These are phyloP conservation scores for Eurois occulta DNA, from an alignment of 2,888 invertebrate genomes.

Conservation along the genomic window DNA sequence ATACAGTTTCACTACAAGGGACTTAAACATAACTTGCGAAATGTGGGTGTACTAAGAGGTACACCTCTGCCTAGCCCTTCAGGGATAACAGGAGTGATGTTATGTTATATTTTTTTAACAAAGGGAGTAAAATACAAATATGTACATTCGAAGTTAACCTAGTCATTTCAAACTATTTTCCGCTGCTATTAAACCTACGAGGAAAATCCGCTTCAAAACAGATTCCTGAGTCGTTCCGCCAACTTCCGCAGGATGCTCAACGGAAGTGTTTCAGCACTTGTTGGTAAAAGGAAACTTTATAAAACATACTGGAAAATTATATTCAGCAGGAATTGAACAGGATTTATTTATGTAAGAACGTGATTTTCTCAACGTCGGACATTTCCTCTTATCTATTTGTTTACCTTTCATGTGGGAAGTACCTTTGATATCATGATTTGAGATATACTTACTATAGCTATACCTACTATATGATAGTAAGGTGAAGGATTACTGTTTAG, in stretches of 20 bases:
- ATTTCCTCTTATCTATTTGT: neutral
- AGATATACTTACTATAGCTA: too few species aligned
- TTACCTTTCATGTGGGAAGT: neutral
- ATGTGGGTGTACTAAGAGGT: too few species aligned
- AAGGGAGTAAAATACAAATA: neutral
- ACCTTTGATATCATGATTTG: neutral
- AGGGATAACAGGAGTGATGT: too few species aligned
- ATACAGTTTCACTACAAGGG: too few species aligned
- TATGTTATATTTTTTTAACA: neutral
- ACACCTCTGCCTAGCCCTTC: too few species aligned
- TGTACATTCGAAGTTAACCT: neutral
- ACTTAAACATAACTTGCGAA: too few species aligned
- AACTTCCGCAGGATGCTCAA: conserved; percentile 50
- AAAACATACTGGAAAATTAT: conserved; percentile 18
- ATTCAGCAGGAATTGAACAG: neutral
- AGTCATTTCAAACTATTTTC: conserved; percentile 27
- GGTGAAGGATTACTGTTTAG: neutral
- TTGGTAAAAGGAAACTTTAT: conserved; percentile 10
- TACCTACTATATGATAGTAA: too few species aligned
- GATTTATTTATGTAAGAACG: neutral
- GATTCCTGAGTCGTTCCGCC: conserved; percentile 17
- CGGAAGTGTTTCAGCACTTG: conserved; percentile 37
- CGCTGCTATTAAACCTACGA: conserved; percentile 10
- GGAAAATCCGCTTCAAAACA: conserved; percentile 46
- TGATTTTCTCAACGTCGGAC: neutral